Evolutionary conservation across 2,888 invertebrate species (phyloP).

Genomic region (Lomographa bimaculata): DNA sequence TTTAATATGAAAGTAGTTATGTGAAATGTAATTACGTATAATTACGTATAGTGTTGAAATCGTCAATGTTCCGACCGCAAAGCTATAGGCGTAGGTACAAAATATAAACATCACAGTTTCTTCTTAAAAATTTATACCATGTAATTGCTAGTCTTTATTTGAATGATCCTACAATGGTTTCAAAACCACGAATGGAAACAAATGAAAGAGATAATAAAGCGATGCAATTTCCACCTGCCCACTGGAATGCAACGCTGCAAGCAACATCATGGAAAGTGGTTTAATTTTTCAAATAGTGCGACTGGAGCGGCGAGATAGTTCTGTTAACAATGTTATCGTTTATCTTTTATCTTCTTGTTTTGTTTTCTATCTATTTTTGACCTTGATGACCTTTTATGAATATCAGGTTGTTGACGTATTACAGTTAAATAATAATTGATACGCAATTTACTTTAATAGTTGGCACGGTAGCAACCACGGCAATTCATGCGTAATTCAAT

Average conservation of each 20-base stretch:
- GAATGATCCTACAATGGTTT: constrained; percentile 47
- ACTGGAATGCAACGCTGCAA: constrained; percentile 56
- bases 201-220: constrained; percentile 52
- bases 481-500: too few relatives aligned
- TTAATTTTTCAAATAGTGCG: constrained; percentile 60
- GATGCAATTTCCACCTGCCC: constrained; percentile 62
- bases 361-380: too few relatives aligned
- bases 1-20: too few relatives aligned
- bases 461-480: too few relatives aligned
- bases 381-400: too few relatives aligned
- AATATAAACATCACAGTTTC: constrained; percentile 22
- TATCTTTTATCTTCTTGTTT: too few relatives aligned
- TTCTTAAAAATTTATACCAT: constrained; percentile 24
- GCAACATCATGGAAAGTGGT: constrained; percentile 66
- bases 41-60: too few relatives aligned
- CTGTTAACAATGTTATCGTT: constrained; percentile 23
- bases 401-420: too few relatives aligned
- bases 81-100: constrained; percentile 17
- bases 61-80: constrained; percentile 21
- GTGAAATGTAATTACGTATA: too few relatives aligned
- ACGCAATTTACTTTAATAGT: too few relatives aligned
- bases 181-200: constrained; percentile 47
- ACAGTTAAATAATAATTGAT: too few relatives aligned
- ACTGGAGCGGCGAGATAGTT: constrained; percentile 26
- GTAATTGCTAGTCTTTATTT: constrained; percentile 46